These are phyloP conservation scores for Cervus canadensis DNA, from an alignment of 2,113 vertebrate genomes.

Conservation along the genomic window DNA sequence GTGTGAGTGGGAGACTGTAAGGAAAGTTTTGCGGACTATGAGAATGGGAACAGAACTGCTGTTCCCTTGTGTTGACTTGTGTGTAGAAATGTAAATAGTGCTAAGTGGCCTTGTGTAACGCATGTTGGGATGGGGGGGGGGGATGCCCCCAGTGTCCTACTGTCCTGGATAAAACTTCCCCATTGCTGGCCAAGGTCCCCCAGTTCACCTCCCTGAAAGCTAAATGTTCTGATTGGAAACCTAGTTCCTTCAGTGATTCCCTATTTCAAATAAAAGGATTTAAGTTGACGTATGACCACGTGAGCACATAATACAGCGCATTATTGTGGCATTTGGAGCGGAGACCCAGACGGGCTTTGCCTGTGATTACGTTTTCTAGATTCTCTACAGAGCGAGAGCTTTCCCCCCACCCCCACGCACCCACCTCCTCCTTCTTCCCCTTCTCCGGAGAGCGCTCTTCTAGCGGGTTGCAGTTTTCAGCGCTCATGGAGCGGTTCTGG, in stretches of 20 bases:
- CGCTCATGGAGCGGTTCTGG: conserved; percentile 84
- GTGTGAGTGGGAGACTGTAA: conserved; percentile 46
- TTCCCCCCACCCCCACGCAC: conserved; percentile 71
- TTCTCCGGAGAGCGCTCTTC: conserved; percentile 79
- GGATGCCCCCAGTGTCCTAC: neutral
- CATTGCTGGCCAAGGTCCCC: conserved; percentile 60
- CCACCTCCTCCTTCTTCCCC: conserved; percentile 76
- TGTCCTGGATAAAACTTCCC: conserved; percentile 62
- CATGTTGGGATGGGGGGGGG: neutral
- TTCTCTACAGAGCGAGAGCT: conserved; percentile 88
- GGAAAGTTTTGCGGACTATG: conserved; percentile 58
- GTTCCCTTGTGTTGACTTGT: conserved; percentile 65
- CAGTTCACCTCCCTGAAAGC: conserved; percentile 45
- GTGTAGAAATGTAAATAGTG: conserved; percentile 62
- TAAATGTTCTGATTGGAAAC: conserved; percentile 79
- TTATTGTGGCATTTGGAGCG: conserved; percentile 94
- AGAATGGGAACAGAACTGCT: conserved; percentile 46
- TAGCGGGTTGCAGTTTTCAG: conserved; percentile 80
- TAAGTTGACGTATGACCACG: conserved; percentile 98
- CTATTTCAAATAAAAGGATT: conserved; percentile 97
- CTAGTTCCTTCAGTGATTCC: conserved; percentile 93
- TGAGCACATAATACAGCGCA: conserved; percentile 94
- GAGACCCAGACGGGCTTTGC: conserved; percentile 89
- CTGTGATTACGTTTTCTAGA: conserved; percentile 91
- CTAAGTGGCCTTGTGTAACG: neutral